Conservation (phyloP, 2,797 vertebrate species). For the Scolopax bukidnonensis region DNA sequence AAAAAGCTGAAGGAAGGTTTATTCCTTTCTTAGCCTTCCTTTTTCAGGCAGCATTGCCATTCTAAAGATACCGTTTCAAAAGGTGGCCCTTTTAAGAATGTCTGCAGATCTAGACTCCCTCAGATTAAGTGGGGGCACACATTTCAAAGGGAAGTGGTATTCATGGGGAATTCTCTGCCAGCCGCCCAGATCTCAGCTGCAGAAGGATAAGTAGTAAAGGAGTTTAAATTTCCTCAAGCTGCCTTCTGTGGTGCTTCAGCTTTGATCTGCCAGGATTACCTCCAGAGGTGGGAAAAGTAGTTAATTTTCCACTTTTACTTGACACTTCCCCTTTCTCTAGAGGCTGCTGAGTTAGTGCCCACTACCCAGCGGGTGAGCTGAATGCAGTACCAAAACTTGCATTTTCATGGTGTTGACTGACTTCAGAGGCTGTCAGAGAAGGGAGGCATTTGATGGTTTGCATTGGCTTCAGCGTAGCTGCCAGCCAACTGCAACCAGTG, state of each 20-base stretch:
- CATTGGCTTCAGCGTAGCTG: background rate
- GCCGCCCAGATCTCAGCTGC: background rate
- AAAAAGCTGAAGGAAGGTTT: constrained; percentile 20
- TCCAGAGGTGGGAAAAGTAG: constrained; percentile 45
- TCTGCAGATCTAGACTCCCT: constrained; percentile 33
- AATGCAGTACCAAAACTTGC: background rate
- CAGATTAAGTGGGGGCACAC: constrained; percentile 41
- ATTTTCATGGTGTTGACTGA: background rate
- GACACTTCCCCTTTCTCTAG: constrained; percentile 9
- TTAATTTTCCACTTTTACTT: constrained; percentile 42
- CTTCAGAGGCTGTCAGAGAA: background rate
- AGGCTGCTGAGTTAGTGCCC: background rate
- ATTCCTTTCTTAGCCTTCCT: constrained; percentile 1
- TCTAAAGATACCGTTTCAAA: constrained; percentile 53
- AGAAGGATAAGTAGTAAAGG: constrained; percentile 61
- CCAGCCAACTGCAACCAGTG: background rate
- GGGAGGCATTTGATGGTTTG: background rate
- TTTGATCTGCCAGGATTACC: constrained; percentile 67
- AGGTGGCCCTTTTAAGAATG: constrained; percentile 64
- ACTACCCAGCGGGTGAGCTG: background rate
- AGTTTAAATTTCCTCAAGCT: constrained; percentile 60
- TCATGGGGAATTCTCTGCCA: constrained; percentile 36
- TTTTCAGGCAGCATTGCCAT: constrained; percentile 23
- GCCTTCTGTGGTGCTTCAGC: constrained; percentile 55
- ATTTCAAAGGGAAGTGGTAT: constrained; percentile 57